Base-by-base conservation (phyloP, 2,888 invertebrate species). In the Ecliptopera silaceata region DNA sequence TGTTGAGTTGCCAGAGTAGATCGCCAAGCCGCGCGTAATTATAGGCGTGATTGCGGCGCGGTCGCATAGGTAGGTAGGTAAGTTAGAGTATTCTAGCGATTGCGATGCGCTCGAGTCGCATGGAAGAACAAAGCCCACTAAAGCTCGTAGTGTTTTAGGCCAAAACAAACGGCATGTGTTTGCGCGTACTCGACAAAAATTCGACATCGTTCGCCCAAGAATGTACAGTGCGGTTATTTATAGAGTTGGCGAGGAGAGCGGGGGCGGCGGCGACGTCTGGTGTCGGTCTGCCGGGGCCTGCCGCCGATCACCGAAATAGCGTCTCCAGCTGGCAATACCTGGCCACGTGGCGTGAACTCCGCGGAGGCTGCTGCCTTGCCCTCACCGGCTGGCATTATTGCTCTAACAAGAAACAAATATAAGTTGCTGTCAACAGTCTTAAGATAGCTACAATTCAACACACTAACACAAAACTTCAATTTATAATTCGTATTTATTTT, bases 251-350 rank as follows among this genome's bases (percentile, higher is more conserved):
- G 84, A 88, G 91, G 84, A 83, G 87, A 85, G 91, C 93, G 90
- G 90, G 89, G 89, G 85, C 88, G 89, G 86, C 85, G 83, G 81
- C 86, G 83, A 84, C 86, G 91, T 90, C 90, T 91, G 88, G 88
- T 89, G 88, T 90, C 92, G 92, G 89, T 91, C 92, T 92, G 91
- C 93, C 92, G 88, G 92, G 92, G 91, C 91, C 92, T 92, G 92
- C 91, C 87, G 88, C 91, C 92, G 91, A 87, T 90, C 91, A 88
- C 91, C 79, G 79, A 91, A 91, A 91, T 91, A 91, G 79, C 88
- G 85, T 84, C 82, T 90, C 90, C 91, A 91, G 90, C 87, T 89
- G 88, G 86, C 84, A 73, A 78, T 88, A 88, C 88, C 89, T 87
- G 87, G 78, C 82, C 90, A 90, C 90, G 90, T 90, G 89, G 88